phyloP scores from a whole-genome alignment of 2,888 invertebrate genomes.

The Noctua fimbriata region DNA sequence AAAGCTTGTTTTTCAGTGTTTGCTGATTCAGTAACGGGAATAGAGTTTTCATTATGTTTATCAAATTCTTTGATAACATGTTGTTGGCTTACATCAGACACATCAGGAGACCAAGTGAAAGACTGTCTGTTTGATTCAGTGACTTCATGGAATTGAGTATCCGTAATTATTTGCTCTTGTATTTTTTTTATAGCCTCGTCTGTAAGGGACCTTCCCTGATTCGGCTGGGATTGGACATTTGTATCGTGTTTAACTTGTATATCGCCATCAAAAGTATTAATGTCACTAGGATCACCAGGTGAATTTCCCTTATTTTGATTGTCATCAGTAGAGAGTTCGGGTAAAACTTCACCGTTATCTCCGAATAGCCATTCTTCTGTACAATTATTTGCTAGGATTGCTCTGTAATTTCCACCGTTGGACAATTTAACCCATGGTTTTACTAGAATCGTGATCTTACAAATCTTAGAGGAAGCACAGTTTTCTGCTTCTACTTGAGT shows the following conservation, averaged over 20 bases:
- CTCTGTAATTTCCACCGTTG: constrained; percentile 90
- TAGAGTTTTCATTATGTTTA: constrained; percentile 66
- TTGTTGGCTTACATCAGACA: constrained; percentile 64
- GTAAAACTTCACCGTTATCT: constrained; percentile 80
- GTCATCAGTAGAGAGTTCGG: constrained; percentile 63
- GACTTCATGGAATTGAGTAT: constrained; percentile 62
- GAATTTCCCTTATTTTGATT: constrained; percentile 67
- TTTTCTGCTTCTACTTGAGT: constrained; percentile 71
- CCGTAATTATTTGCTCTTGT: constrained; percentile 85
- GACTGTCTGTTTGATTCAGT: constrained; percentile 42
- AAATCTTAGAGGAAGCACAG: constrained; percentile 84
- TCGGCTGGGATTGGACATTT: constrained; percentile 77
- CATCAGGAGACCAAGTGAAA: constrained; percentile 45
- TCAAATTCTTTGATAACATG: constrained; percentile 66
- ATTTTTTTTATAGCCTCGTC: constrained; percentile 80
- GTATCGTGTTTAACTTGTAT: constrained; percentile 78
- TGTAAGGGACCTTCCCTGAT: constrained; percentile 75
- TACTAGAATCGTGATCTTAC: constrained; percentile 91
- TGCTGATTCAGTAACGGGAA: constrained; percentile 45
- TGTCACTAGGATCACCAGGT: constrained; percentile 67
- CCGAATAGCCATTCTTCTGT: constrained; percentile 90
- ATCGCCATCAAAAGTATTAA: constrained; percentile 74
- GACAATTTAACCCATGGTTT: constrained; percentile 91
- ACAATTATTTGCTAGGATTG: constrained; percentile 92
- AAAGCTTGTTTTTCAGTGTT: constrained; percentile 53